These are phyloP conservation scores for Colinus virginianus DNA, from an alignment of 2,113 vertebrate genomes.

Conservation along the genomic window DNA sequence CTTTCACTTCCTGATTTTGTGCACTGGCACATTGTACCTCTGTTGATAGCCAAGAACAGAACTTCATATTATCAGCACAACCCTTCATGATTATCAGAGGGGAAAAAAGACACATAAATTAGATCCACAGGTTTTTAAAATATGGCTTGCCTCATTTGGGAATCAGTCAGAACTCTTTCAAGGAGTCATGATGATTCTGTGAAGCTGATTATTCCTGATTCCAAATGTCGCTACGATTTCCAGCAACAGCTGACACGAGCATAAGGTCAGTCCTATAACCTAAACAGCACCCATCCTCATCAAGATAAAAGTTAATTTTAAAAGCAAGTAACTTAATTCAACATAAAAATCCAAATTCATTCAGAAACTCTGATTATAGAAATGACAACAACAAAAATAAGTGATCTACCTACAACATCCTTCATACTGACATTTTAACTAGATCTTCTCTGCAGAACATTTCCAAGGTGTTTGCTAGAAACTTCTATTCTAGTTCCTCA, in stretches of 20 bases:
- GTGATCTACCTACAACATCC: background rate
- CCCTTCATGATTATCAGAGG: background rate
- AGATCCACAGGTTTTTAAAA: conserved; percentile 9
- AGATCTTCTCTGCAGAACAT: background rate
- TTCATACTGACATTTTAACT: background rate
- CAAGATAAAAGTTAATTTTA: background rate
- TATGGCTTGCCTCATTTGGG: background rate
- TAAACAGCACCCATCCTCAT: background rate
- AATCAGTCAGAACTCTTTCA: conserved; percentile 15
- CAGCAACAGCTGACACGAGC: conserved; percentile 13
- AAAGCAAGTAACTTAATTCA: conserved; percentile 4
- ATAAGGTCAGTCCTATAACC: background rate
- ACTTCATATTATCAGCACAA: background rate
- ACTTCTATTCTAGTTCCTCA: background rate
- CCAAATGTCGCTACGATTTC: conserved; percentile 22
- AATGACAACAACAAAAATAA: background rate
- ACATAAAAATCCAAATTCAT: background rate
- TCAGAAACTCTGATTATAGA: background rate
- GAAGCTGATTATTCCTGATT: conserved; percentile 13
- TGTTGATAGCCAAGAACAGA: background rate
- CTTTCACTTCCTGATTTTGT: background rate
- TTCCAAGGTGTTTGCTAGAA: background rate
- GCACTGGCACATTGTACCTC: background rate
- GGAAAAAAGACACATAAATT: background rate
- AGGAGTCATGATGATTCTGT: background rate